A percentile compares a stretch with the other conserved stretches of the same genome.
Conservation (phyloP, 2,797 vertebrate genomes). For the Coregonus ussuriensis region DNA sequence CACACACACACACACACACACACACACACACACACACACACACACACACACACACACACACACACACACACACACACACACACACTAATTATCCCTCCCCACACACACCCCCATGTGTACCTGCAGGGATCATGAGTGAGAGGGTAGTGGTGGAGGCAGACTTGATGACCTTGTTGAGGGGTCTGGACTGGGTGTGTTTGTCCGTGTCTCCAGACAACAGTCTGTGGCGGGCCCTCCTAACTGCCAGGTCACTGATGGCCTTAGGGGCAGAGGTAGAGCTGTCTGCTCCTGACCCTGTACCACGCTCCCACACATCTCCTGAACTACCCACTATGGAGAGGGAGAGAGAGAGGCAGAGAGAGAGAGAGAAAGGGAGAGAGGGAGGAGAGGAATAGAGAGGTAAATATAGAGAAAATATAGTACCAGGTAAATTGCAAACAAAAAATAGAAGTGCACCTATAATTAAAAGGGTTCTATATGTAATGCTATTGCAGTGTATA, state of each 20-base stretch:
- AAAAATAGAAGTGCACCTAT: too few relatives aligned
- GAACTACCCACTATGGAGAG: conserved; percentile 77
- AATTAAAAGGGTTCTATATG: too few relatives aligned
- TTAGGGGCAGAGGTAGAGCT: conserved; percentile 79
- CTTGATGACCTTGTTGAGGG: conserved; percentile 97
- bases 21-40: too few relatives aligned
- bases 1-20: neutral
- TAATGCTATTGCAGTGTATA: too few relatives aligned
- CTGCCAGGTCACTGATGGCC: conserved; percentile 95
- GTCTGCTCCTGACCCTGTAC: conserved; percentile 64
- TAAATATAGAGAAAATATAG: neutral
- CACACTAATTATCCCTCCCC: too few relatives aligned
- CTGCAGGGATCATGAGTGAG: conserved; percentile 95
- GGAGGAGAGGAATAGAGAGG: too few relatives aligned
- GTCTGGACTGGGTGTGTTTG: conserved; percentile 81
- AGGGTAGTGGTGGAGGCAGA: conserved; percentile 94
- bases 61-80: too few relatives aligned
- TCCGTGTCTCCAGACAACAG: conserved; percentile 91
- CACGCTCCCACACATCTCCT: conserved; percentile 73
- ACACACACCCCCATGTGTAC: conserved; percentile 61
- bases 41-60: neutral
- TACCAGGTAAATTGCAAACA: too few relatives aligned
- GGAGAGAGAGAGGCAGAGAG: conserved; percentile 3
- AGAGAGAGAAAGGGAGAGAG: too few relatives aligned
- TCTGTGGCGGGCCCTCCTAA: conserved; percentile 90